Conservation (phyloP, 92 coral and sea anemone species). For the Bergia sp. region DNA sequence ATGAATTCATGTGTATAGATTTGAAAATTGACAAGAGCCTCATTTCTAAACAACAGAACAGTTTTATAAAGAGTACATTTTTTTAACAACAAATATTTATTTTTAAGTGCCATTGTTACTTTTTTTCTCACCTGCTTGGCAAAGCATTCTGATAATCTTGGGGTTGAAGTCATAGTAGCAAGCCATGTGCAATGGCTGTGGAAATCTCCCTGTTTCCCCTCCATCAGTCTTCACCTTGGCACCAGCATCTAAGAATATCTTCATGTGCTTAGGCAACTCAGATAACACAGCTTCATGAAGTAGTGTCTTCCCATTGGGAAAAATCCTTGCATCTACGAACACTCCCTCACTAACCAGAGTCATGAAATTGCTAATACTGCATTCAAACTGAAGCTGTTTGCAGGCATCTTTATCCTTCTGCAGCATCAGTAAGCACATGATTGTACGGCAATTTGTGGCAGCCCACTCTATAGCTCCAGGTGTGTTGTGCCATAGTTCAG, state of each 20-base stretch:
- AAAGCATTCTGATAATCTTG: slow-evolving; percentile 62
- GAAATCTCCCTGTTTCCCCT: slow-evolving; percentile 33
- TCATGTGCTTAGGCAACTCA: slow-evolving; percentile 58
- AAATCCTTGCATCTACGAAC: slow-evolving; percentile 59
- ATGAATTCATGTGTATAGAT: too few relatives aligned
- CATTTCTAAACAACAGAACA: too few relatives aligned
- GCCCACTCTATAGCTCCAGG: slow-evolving; percentile 86
- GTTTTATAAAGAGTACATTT: too few relatives aligned
- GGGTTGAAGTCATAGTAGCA: slow-evolving; percentile 72
- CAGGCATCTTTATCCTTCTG: slow-evolving; percentile 59
- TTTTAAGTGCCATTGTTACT: too few relatives aligned
- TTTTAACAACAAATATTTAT: too few relatives aligned
- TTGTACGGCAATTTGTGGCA: slow-evolving; percentile 62
- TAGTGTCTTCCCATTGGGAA: slow-evolving; percentile 51
- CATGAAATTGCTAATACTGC: slow-evolving; percentile 40
- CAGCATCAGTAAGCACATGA: slow-evolving; percentile 63
- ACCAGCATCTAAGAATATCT: slow-evolving; percentile 61
- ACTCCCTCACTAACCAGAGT: slow-evolving; percentile 61
- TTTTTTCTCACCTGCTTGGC: slow-evolving; percentile 61
- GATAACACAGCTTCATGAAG: slow-evolving; percentile 62
- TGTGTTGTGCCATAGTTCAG: slow-evolving; percentile 70
- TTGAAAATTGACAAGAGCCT: too few relatives aligned
- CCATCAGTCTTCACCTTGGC: slow-evolving; percentile 57
- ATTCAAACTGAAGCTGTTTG: slow-evolving; percentile 44
- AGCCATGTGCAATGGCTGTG: slow-evolving; percentile 81